A percentile compares a stretch with the other conserved stretches of the same genome.
These are phyloP conservation scores for Lophura nycthemera DNA, from an alignment of 2,113 vertebrate genomes.

Conservation along the genomic window DNA sequence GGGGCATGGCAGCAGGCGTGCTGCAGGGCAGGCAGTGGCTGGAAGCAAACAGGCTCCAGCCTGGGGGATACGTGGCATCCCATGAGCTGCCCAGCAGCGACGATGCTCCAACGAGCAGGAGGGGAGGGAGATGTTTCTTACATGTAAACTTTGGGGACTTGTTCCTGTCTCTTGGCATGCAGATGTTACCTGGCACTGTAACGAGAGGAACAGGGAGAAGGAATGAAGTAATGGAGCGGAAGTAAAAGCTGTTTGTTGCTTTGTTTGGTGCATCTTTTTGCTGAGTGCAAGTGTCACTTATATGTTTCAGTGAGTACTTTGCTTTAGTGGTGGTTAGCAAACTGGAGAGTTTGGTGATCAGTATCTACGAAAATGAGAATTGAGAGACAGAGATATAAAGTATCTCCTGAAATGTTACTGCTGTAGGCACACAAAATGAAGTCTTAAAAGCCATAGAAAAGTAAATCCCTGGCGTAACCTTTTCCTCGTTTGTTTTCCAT, in stretches of 20 bases:
- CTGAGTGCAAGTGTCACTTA: not conserved
- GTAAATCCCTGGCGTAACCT: not conserved
- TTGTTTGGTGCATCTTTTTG: not conserved
- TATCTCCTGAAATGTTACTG: not conserved
- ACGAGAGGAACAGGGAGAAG: not conserved
- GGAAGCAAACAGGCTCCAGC: conserved; percentile 25
- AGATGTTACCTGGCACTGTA: not conserved
- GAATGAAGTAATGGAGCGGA: not conserved
- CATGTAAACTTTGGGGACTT: not conserved
- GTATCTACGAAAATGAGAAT: not conserved
- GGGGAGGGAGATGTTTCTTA: not conserved
- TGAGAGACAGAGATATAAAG: not conserved
- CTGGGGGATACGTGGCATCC: not conserved
- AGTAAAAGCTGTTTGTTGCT: not conserved
- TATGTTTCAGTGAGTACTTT: not conserved
- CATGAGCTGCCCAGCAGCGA: conserved; percentile 12
- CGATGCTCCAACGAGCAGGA: not conserved
- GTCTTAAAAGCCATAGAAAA: not conserved
- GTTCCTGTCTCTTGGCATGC: not conserved
- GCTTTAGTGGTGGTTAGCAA: not conserved
- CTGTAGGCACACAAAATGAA: not conserved
- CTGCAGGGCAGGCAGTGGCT: conserved; percentile 56
- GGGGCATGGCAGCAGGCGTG: not conserved
- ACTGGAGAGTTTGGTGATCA: not conserved
- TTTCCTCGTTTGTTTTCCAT: not conserved